Evolutionary conservation across 1,140 invertebrate genomes (phyloP).

Genomic region (Cotesia chilonis): DNA sequence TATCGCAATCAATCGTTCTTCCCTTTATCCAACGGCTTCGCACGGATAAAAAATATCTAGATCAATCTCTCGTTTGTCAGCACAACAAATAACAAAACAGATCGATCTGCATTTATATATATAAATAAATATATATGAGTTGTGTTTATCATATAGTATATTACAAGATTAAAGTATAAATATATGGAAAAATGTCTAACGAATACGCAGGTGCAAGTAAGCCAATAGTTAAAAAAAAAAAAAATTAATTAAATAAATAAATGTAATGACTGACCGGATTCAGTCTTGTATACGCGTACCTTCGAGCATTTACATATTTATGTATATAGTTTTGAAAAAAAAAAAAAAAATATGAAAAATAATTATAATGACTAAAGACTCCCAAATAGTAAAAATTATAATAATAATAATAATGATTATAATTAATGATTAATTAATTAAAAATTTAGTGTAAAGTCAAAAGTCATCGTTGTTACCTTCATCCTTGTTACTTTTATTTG

Average conservation of each 20-base stretch:
- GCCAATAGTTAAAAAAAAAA: conserved; percentile 17
- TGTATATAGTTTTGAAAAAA: conserved; percentile 14
- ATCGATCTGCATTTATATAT: conserved; percentile 41
- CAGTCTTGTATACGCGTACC: conserved; percentile 26
- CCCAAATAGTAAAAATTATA: neutral
- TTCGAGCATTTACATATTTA: conserved; percentile 20
- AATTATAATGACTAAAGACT: conserved; percentile 11
- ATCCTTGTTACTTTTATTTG: conserved; percentile 25
- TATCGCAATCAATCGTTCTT: conserved; percentile 35
- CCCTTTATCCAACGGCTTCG: conserved; percentile 25
- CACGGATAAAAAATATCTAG: conserved; percentile 4
- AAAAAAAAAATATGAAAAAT: conserved; percentile 32
- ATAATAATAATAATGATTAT: neutral
- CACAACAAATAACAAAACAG: neutral
- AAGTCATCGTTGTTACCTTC: conserved; percentile 29
- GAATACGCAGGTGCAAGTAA: conserved; percentile 23
- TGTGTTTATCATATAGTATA: conserved; percentile 65
- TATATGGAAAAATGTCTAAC: conserved; percentile 38
- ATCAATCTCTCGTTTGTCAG: neutral
- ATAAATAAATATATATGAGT: conserved; percentile 40
- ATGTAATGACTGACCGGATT: conserved; percentile 22
- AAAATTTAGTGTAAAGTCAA: conserved; percentile 11
- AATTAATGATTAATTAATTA: neutral
- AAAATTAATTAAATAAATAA: conserved; percentile 19
- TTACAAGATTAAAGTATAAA: conserved; percentile 43